Evolutionary conservation across 2,797 vertebrate genomes (phyloP).

Genomic region (Enteromius radiatus): DNA sequence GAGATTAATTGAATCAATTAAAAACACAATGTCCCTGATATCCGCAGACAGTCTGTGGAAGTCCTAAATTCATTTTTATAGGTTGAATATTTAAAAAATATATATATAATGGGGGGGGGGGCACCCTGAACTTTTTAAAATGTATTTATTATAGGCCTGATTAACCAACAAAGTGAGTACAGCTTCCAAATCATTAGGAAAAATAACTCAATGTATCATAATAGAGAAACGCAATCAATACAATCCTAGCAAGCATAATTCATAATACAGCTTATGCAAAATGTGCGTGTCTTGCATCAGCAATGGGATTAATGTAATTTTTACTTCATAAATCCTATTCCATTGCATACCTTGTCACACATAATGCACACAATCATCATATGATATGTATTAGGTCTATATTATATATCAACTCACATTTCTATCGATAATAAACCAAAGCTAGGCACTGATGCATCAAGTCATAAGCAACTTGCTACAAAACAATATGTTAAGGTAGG

Average conservation of each 20-base stretch:
- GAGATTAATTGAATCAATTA: not conserved
- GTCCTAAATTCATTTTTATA: not conserved
- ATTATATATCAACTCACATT: slow-evolving; percentile 3
- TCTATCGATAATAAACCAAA: not conserved
- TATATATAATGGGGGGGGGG: no score
- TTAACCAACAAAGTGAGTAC: not conserved
- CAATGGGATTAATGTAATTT: not conserved
- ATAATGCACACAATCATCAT: slow-evolving; percentile 3
- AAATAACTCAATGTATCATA: slow-evolving; percentile 9
- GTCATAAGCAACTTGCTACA: slow-evolving; percentile 42
- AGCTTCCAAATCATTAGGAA: not conserved
- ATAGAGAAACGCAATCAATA: slow-evolving; percentile 6
- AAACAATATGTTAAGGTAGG: not conserved
- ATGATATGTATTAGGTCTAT: not conserved
- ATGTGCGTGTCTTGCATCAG: not conserved
- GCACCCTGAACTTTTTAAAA: not conserved
- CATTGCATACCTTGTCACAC: not conserved
- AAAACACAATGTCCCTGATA: not conserved
- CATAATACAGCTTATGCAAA: slow-evolving; percentile 1
- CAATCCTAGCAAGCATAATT: not conserved
- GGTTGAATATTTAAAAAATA: not conserved
- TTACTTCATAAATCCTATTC: not conserved
- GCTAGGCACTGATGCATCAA: slow-evolving; percentile 31
- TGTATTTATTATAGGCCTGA: not conserved
- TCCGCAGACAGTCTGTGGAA: not conserved